Conservation (phyloP, 1,140 invertebrate genomes). For the Cotesia vestalis region DNA sequence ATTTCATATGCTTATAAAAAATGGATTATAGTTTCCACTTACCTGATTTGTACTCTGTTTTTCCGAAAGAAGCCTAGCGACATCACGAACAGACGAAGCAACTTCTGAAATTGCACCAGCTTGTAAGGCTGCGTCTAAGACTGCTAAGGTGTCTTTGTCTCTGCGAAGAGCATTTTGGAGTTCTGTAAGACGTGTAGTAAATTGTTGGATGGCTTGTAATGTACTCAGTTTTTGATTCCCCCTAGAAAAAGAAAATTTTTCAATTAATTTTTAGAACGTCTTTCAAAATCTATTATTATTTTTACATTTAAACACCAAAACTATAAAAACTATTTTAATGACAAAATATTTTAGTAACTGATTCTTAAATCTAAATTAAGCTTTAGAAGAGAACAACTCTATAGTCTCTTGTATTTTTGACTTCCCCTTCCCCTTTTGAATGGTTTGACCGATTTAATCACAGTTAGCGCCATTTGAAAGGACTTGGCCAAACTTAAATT, state of each 20-base stretch:
- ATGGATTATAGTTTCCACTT: slow-evolving; percentile 9
- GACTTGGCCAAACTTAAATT: no score
- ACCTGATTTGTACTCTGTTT: slow-evolving; percentile 67
- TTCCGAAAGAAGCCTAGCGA: slow-evolving; percentile 76
- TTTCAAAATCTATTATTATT: no score
- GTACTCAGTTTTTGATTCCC: slow-evolving; percentile 64
- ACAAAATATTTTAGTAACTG: no score
- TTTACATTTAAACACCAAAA: no score
- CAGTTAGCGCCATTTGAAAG: no score
- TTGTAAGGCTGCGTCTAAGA: slow-evolving; percentile 71
- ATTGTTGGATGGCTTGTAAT: slow-evolving; percentile 71
- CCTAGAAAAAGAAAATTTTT: slow-evolving; percentile 51
- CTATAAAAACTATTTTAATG: no score
- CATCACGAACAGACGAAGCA: slow-evolving; percentile 72
- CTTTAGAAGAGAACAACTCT: no score
- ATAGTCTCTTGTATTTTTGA: no score
- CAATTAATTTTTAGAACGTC: background rate
- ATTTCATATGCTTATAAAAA: no score
- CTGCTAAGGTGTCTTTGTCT: slow-evolving; percentile 72
- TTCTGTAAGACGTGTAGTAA: slow-evolving; percentile 71
- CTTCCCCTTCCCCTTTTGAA: no score
- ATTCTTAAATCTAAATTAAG: no score
- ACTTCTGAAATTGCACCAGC: slow-evolving; percentile 70
- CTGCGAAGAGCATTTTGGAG: slow-evolving; percentile 71
- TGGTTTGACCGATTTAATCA: no score